Conservation (phyloP, 1,140 invertebrate species). For the Brachionus plicatilis region DNA sequence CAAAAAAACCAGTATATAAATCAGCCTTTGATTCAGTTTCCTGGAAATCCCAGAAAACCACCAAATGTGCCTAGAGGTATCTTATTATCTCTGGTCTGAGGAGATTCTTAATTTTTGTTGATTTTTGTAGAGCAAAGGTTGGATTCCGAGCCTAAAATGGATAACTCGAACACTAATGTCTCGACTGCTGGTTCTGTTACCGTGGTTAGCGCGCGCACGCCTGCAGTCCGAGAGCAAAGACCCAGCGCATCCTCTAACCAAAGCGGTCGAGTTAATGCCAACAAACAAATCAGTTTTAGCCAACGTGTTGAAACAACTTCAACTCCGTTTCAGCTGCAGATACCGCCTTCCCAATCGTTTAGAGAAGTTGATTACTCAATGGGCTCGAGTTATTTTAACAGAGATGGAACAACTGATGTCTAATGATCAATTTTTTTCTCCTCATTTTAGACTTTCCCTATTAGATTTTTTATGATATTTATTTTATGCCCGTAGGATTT, state of each 20-base stretch:
- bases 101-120: not conserved
- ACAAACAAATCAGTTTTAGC: constrained; percentile 27
- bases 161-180: not conserved
- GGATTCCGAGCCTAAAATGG: not conserved
- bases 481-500: not conserved
- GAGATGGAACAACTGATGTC: constrained; percentile 32
- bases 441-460: not conserved
- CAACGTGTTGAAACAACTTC: constrained; percentile 33
- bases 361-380: constrained; percentile 28
- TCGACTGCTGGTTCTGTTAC: not conserved
- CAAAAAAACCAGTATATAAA: not conserved
- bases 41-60: not conserved
- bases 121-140: not conserved
- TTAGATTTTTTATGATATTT: not conserved
- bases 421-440: not conserved
- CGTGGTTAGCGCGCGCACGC: constrained; percentile 12
- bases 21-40: constrained; percentile 15
- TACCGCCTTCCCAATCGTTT: constrained; percentile 3
- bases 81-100: not conserved
- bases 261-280: not conserved
- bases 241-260: not conserved
- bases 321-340: constrained; percentile 25
- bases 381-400: not conserved
- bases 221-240: not conserved
- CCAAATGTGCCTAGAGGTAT: not conserved